Conservation (phyloP, 2,888 invertebrate genomes). For the Agrochola lychnidis region DNA sequence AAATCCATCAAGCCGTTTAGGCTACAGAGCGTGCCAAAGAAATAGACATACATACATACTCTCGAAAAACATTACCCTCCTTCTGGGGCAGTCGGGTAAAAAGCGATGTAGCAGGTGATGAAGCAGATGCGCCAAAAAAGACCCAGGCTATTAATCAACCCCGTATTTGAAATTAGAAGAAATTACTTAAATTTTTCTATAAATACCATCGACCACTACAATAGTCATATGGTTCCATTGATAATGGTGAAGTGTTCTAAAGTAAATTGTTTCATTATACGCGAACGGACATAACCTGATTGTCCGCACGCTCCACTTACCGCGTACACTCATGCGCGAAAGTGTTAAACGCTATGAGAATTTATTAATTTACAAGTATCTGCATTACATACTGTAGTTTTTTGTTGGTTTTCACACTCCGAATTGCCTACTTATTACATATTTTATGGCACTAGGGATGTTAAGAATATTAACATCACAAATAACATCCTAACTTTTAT, state of each 20-base stretch:
- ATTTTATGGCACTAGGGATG: not conserved
- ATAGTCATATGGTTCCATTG: constrained; percentile 38
- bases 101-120: too few species aligned
- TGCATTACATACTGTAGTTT: not conserved
- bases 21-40: too few species aligned
- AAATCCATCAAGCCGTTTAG: too few species aligned
- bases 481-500: too few species aligned
- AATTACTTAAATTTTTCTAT: constrained; percentile 8
- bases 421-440: not conserved
- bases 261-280: constrained; percentile 78
- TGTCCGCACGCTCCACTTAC: constrained; percentile 86
- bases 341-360: constrained; percentile 51
- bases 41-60: too few species aligned
- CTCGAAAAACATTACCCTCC: too few species aligned
- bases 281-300: constrained; percentile 88
- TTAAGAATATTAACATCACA: not conserved
- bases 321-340: constrained; percentile 70
- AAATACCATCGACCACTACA: not conserved
- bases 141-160: not conserved
- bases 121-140: too few species aligned
- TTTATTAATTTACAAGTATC: constrained; percentile 9
- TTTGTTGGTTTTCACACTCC: not conserved
- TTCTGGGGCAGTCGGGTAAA: too few species aligned
- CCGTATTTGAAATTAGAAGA: constrained; percentile 1
- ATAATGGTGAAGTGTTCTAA: constrained; percentile 62